Base-by-base conservation (phyloP, 2,113 vertebrate genomes). In the Ptyas mucosa region DNA sequence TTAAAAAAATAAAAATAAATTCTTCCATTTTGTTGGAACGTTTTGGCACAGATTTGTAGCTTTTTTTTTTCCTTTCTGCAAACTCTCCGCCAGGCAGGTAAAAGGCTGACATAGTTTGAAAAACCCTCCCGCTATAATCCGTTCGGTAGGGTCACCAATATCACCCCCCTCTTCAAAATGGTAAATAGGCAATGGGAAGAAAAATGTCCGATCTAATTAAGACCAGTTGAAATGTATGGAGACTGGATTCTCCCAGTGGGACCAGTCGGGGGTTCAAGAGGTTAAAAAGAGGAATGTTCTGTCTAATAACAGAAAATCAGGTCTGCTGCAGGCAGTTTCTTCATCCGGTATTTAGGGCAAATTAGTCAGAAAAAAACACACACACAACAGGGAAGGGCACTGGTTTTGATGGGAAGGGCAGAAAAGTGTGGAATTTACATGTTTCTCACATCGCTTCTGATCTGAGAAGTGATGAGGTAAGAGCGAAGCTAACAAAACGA, bases 271-370 rank as follows among this genome's bases (percentile, higher is more conserved):
- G 97, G 96, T 97, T 97, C 96, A 91, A 95, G 95, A 97, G 96
- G 97, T 97, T 97, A 97, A 97, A 96, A 97, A 96, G 96, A 97
- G 95, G 96, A 97, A 97, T 97, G 97, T 97, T 96, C 95, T 93
- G 92, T 91, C 96, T 97, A 97, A 97, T 96, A 95, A 96, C 95
- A 93, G 93, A 95, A 96, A 94, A 96, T 93, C 94, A 94, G 94
- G 91, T 91, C 94, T 0, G 23, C 0, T 0, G 23, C 0, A 12
- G 91, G 92, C 92, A 64, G 95, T 95, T 95, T 92, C 93, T 91
- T 92, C 89, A 93, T 88, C 57, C 58, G 81, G 94, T 0, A 26
- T 75, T 54, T 7, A 43, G 95, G 89, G 93, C 85, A 91, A 93
- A 91, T 96, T 95, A 94, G 92, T 75, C 93, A 92, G 90, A 95